phyloP scores from a whole-genome alignment of 1,140 invertebrate genomes.

The Cyphomyrmex costatus region DNA sequence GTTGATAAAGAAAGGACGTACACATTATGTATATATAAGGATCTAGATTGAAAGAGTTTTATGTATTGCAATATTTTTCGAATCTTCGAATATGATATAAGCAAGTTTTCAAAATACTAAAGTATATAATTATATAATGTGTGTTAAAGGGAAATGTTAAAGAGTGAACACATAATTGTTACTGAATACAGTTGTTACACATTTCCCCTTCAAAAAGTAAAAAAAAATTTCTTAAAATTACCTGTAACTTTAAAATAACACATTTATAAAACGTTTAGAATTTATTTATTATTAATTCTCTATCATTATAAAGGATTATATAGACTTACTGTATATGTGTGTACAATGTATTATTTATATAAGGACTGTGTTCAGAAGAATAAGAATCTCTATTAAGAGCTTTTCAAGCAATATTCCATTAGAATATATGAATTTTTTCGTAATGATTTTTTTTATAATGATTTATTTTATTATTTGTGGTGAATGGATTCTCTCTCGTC shows the following conservation, averaged over 20 bases:
- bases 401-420: slow-evolving; percentile 57
- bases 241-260: slow-evolving; percentile 5
- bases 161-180: neutral
- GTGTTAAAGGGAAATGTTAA: slow-evolving; percentile 6
- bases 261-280: slow-evolving; percentile 12
- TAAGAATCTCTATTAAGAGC: slow-evolving; percentile 33
- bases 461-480: slow-evolving; percentile 70
- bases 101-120: slow-evolving; percentile 8
- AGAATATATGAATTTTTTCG: slow-evolving; percentile 46
- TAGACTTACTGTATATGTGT: neutral
- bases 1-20: slow-evolving; percentile 16
- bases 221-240: neutral
- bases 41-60: slow-evolving; percentile 18
- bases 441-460: slow-evolving; percentile 14
- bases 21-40: neutral
- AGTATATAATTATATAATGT: neutral
- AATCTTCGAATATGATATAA: slow-evolving; percentile 17
- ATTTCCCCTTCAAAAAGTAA: neutral
- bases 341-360: slow-evolving; percentile 27
- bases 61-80: neutral
- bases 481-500: slow-evolving; percentile 72
- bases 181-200: neutral
- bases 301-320: slow-evolving; percentile 11
- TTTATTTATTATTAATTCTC: slow-evolving; percentile 45
- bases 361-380: slow-evolving; percentile 25